Percentiles rank a stretch among this genome's conserved stretches.
These are phyloP conservation scores for Drosophila kanapiae DNA, from an alignment of 1,140 invertebrate genomes.

Conservation along the genomic window DNA sequence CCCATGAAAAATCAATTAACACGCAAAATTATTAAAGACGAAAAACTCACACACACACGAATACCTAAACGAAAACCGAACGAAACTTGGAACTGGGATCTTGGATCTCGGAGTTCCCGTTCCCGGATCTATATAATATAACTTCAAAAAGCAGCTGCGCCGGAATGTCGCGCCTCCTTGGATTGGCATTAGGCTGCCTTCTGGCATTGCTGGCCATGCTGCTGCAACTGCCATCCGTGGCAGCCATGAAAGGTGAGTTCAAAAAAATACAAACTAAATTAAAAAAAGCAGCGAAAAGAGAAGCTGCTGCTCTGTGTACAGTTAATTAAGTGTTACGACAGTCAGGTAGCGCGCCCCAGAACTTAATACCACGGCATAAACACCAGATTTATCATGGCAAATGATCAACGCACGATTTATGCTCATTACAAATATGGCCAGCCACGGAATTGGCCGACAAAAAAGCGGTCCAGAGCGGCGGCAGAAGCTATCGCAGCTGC, in stretches of 20 bases:
- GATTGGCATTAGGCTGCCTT: constrained; percentile 61
- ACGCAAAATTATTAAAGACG: constrained; percentile 83
- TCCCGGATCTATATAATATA: constrained; percentile 35
- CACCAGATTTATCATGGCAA: constrained; percentile 82
- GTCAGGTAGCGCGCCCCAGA: constrained; percentile 59
- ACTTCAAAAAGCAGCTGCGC: constrained; percentile 77
- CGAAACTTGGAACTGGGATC: constrained; percentile 30
- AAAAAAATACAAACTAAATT: not conserved
- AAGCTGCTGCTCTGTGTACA: constrained; percentile 29
- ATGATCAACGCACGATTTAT: constrained; percentile 84
- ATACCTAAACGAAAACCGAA: constrained; percentile 44
- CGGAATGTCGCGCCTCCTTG: constrained; percentile 72
- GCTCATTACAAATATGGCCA: constrained; percentile 83
- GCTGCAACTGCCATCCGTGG: constrained; percentile 69
- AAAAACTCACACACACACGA: constrained; percentile 52
- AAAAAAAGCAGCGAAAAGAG: not conserved
- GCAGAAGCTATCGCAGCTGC: constrained; percentile 37
- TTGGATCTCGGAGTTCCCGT: constrained; percentile 11
- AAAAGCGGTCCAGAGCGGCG: constrained; percentile 45
- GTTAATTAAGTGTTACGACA: constrained; percentile 80
- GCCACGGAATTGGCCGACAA: constrained; percentile 72
- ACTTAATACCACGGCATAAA: constrained; percentile 77
- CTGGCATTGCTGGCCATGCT: constrained; percentile 53
- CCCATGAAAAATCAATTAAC: constrained; percentile 84
- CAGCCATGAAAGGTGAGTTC: constrained; percentile 76